Conservation (phyloP, 2,888 invertebrate genomes). For the Stenolophus ochropezus region DNA sequence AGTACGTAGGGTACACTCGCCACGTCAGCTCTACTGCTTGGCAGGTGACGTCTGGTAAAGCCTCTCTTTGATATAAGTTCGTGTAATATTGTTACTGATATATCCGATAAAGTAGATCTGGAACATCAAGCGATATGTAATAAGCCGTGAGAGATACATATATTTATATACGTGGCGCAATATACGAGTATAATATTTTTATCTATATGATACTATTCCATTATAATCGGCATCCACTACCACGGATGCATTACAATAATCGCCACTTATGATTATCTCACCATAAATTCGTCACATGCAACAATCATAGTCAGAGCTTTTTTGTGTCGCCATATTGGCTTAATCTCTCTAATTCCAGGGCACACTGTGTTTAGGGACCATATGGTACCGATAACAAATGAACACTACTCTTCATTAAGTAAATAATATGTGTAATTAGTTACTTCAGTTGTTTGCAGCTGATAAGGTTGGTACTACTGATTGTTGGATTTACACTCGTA, state of each 20-base stretch:
- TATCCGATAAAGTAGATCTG: no score
- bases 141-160: no score
- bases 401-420: neutral
- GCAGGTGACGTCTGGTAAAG: no score
- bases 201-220: neutral
- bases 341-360: neutral
- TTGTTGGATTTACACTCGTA: neutral
- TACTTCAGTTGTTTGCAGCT: neutral
- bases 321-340: neutral
- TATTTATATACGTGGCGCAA: no score
- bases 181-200: no score
- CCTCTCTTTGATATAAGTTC: no score
- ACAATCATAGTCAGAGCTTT: neutral
- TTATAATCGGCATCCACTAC: neutral
- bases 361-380: neutral
- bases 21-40: no score
- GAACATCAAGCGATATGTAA: no score
- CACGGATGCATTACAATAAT: neutral
- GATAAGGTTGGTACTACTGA: neutral
- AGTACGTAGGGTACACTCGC: no score
- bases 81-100: no score
- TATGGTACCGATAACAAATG: neutral
- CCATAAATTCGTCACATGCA: neutral
- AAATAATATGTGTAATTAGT: neutral
- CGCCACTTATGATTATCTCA: neutral